These are phyloP conservation scores for Hyles lineata DNA, from an alignment of 2,888 invertebrate species.

Conservation along the genomic window DNA sequence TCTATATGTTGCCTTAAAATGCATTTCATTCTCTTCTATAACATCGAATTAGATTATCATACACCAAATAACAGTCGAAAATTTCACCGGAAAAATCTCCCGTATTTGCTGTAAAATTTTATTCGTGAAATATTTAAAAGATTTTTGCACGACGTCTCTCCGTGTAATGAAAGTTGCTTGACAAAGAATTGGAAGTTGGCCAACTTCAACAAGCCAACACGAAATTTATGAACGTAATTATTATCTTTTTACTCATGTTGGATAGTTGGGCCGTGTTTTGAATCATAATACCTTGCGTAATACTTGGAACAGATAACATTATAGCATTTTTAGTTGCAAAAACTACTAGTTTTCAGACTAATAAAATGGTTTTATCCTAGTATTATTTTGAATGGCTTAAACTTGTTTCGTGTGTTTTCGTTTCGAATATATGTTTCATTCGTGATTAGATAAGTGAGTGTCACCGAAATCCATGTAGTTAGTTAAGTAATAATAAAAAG, in stretches of 20 bases:
- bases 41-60: background rate
- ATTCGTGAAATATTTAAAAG: slow-evolving; percentile 22
- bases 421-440: too few relatives aligned
- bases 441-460: too few relatives aligned
- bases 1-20: too few relatives aligned
- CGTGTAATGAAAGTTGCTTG: slow-evolving; percentile 24
- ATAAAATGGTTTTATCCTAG: background rate
- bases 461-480: too few relatives aligned
- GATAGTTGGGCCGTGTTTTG: slow-evolving; percentile 12
- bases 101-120: slow-evolving; percentile 7
- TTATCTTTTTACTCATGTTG: slow-evolving; percentile 23
- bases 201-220: slow-evolving; percentile 27
- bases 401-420: too few relatives aligned
- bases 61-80: background rate
- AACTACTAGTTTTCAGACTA: background rate
- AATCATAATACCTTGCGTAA: slow-evolving; percentile 2
- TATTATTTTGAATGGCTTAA: too few relatives aligned
- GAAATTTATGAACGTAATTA: slow-evolving; percentile 24
- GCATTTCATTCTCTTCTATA: background rate
- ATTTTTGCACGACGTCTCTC: slow-evolving; percentile 16
- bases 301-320: slow-evolving; percentile 3
- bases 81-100: background rate
- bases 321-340: background rate
- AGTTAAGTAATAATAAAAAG: too few relatives aligned
- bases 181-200: slow-evolving; percentile 19